These are phyloP conservation scores for Willisornis vidua DNA, from an alignment of 2,113 vertebrate genomes.

Conservation along the genomic window DNA sequence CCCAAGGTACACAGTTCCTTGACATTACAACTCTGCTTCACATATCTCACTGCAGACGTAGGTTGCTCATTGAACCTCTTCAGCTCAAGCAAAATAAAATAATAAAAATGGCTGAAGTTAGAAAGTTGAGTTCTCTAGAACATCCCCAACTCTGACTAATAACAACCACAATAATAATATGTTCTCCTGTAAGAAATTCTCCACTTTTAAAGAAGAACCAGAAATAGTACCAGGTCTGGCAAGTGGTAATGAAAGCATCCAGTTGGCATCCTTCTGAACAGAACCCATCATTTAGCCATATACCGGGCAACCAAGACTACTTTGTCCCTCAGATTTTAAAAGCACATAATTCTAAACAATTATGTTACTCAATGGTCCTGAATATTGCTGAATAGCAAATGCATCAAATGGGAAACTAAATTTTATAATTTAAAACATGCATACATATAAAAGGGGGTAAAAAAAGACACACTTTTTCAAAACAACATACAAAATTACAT, in stretches of 20 bases:
- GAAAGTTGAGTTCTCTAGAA: neutral
- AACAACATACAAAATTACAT: slow-evolving; percentile 43
- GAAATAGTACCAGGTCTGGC: neutral
- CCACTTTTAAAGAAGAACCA: neutral
- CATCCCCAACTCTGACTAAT: neutral
- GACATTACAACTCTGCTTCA: neutral
- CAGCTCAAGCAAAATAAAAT: neutral
- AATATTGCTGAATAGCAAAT: neutral
- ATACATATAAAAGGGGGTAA: neutral
- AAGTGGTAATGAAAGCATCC: neutral
- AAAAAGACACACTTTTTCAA: neutral
- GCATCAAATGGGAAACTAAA: neutral
- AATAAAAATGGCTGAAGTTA: neutral
- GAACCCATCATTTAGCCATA: neutral
- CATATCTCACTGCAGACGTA: neutral
- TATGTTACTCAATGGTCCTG: neutral
- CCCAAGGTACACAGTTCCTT: neutral
- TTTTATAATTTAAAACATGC: slow-evolving; percentile 19
- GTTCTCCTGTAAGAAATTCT: neutral
- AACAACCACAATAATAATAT: neutral
- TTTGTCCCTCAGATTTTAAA: neutral
- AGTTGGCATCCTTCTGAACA: neutral
- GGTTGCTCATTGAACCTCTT: neutral
- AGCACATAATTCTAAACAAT: slow-evolving; percentile 22
- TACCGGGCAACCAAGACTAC: neutral